Evolutionary conservation across 1,140 invertebrate species (phyloP).

Genomic region (Hypothenemus hampei): DNA sequence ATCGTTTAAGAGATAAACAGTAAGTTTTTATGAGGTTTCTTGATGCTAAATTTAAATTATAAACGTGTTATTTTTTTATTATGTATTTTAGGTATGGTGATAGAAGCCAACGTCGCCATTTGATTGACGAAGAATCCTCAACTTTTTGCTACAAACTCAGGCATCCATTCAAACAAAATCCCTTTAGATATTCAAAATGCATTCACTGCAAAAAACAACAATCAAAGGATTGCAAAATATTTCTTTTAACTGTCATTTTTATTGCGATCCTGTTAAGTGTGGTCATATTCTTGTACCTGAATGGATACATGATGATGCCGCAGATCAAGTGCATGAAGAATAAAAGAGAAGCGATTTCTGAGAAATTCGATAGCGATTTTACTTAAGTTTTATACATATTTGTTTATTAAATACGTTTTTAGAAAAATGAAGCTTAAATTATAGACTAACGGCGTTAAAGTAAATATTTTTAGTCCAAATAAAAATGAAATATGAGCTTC

Average conservation of each 20-base stretch:
- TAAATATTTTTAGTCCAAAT: no score
- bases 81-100: neutral
- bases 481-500: no score
- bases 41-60: neutral
- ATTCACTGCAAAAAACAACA: neutral
- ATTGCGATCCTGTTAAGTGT: neutral
- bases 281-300: neutral
- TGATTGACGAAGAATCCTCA: neutral
- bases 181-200: neutral
- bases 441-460: no score
- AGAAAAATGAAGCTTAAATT: no score
- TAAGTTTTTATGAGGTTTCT: constrained; percentile 1
- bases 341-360: no score
- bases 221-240: neutral
- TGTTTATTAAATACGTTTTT: no score
- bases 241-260: neutral
- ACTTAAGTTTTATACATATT: no score
- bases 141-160: neutral
- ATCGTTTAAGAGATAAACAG: constrained; percentile 7
- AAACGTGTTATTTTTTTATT: neutral
- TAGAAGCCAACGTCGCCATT: neutral
- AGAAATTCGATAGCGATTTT: no score
- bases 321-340: no score
- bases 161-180: neutral
- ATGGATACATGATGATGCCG: neutral